Base-by-base conservation (phyloP, 2,888 invertebrate species). In the Pristionchus maxplancki region DNA sequence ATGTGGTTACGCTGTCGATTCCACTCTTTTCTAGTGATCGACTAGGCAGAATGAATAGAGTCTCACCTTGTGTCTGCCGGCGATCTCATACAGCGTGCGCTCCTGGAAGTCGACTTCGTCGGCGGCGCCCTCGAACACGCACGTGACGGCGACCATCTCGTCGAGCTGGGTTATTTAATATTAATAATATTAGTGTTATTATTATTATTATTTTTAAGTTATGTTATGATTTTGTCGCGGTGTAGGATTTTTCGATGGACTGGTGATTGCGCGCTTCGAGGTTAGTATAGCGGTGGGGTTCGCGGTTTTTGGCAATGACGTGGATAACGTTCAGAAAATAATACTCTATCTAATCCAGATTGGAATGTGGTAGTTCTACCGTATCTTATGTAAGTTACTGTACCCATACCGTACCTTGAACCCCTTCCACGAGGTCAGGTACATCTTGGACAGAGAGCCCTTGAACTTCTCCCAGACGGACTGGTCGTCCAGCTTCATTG, bases 401-500 rank as follows among this genome's bases (percentile, higher is more conserved):
- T 67, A 6, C 28, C 24, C 86, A 24, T 71, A 71, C 71, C 37
- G 71, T n/a, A 93, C 93, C 83, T 97, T 96, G 95, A 98, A 97
- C 1, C 98, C 97, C 95, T 97, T 98, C 94, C 98, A 96, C 93
- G 96, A 96, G 0, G 98, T 98, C 85, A 99, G 96, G 95, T 98
- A 98, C 67, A 97, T 96, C 92, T 97, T 97, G 95, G 98, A 98
- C 1, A 98, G 93, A 0, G 96, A 96, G 92, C 98, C 98, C 17
- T 97, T 95, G 0, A 97, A 93, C 13, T 96, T 96, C 0, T 92
- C 90, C 91, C 92, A 94, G 86, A 90, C 91, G 8, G 92, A 91
- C 34, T 90, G 89, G 17, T 89, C 88, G 37, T 92, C 89, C 15
- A 95, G 95, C 88, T 93, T 93, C 89, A 94, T 89, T 4, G 94